phyloP scores from a whole-genome alignment of 2,797 vertebrate species.

The Myotis daubentonii region DNA sequence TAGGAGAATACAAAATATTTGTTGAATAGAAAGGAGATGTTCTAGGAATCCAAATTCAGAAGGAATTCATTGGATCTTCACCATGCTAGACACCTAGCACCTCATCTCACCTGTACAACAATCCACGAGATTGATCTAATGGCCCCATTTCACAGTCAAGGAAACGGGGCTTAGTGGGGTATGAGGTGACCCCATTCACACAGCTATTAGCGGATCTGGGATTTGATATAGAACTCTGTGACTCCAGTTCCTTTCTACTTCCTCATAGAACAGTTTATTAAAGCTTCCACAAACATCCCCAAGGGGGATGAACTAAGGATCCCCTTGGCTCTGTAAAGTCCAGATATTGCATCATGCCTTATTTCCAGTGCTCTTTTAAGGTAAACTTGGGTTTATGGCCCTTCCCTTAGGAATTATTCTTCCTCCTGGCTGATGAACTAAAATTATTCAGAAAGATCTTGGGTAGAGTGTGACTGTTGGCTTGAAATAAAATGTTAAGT shows the following conservation, averaged over 20 bases:
- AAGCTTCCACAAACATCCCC: background rate
- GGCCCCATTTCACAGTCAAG: background rate
- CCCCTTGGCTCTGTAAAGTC: background rate
- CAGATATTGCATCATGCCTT: background rate
- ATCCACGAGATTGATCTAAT: background rate
- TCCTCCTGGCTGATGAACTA: constrained; percentile 42
- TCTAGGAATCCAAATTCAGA: background rate
- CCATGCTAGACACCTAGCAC: background rate
- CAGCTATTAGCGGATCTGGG: background rate
- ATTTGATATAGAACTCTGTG: background rate
- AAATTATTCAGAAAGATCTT: constrained; percentile 44
- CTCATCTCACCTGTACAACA: background rate
- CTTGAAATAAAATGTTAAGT: background rate
- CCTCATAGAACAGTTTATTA: background rate
- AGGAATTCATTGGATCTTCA: background rate
- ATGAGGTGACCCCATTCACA: background rate
- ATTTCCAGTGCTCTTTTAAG: background rate
- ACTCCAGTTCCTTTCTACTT: background rate
- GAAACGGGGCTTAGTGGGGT: background rate
- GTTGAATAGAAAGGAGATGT: background rate
- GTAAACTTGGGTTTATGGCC: background rate
- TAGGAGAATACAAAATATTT: background rate
- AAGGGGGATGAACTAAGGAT: background rate
- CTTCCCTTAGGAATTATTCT: constrained; percentile 23
- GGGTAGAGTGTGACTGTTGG: background rate